Base-by-base conservation (phyloP, 1,140 invertebrate genomes). In the Bombus difficillimus region DNA sequence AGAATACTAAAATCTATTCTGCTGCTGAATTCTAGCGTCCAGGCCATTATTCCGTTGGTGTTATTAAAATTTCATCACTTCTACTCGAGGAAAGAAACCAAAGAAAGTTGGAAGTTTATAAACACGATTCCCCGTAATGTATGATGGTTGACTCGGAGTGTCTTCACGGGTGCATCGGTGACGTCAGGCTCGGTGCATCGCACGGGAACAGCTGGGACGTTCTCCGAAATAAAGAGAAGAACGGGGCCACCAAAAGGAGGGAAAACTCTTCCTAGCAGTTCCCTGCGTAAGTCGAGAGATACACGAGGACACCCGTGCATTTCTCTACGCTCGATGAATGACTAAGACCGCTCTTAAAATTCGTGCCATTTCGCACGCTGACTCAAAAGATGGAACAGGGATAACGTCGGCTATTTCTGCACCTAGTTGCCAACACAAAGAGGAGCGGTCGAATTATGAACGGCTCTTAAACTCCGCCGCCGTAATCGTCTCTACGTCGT, bases 321-420 rank as follows among this genome's bases (percentile, higher is more conserved):
- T 68, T 18, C 41, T 88, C 72, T 68, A 25, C 37, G 47, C 71
- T 34, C 90, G 89, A 89, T 83, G 90, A 92, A 87, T 91, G 89
- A 92, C 83, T 92, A 89, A 92, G 90, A 86, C 85, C 37, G 78
- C 83, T 88, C 83, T 83, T 90, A 83, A 90, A 91, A 87, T 85
- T 89, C 84, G 43, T 86, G 66, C 72, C 74, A 86, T 90, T 88
- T 88, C 57, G 71, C 69, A 66, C 41, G 71, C 47, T 91, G 86
- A 92, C 87, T 92, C 92, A 91, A 86, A 85, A 82, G 88, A 68
- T 57, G 83, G 71, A 69, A 76, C 85, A 72, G 68, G 86, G 89
- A 89, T 89, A 90, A 88, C 90, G 69, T 77, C 39, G 89, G 91
- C 88, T 94, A 93, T 94, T 93, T 94, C 86, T 89, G 92, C 86